These are phyloP conservation scores for Lacerta bilineata DNA, from an alignment of 2,797 vertebrate species.

Conservation along the genomic window DNA sequence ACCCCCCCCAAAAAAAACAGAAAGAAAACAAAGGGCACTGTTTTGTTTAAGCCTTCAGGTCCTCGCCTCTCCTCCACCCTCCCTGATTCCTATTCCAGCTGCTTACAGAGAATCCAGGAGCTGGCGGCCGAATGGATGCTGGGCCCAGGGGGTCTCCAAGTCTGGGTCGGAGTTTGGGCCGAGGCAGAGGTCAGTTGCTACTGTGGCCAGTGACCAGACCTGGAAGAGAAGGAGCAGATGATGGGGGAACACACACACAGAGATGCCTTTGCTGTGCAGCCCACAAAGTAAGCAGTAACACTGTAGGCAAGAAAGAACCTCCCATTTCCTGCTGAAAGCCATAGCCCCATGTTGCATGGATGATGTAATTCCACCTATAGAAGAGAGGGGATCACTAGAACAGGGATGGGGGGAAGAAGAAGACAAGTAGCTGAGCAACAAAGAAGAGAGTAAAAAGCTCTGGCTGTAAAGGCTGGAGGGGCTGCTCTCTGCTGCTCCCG, in stretches of 20 bases:
- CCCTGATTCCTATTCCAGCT: conserved; percentile 45
- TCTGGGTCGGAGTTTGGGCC: conserved; percentile 94
- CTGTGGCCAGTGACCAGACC: conserved; percentile 96
- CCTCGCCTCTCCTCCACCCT: conserved; percentile 12
- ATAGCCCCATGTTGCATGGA: not conserved
- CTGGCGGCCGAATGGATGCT: conserved; percentile 95
- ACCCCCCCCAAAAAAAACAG: too few species aligned
- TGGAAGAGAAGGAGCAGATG: conserved; percentile 59
- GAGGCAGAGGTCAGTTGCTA: conserved; percentile 92
- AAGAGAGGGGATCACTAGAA: not conserved
- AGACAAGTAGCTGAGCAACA: not conserved
- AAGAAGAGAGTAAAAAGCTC: not conserved
- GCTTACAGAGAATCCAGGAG: conserved; percentile 95
- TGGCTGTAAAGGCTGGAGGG: not conserved
- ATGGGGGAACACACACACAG: not conserved
- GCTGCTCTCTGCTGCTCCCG: not conserved
- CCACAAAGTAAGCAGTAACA: not conserved
- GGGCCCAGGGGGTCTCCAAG: conserved; percentile 94
- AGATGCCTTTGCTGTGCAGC: not conserved
- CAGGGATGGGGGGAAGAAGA: too few species aligned
- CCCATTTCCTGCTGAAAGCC: not conserved
- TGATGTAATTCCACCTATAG: not conserved
- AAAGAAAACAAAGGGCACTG: too few species aligned
- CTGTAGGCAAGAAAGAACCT: not conserved
- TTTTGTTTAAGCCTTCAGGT: not conserved